Conservation (phyloP, 2,888 invertebrate species). For the Dysmachus trigonus region DNA sequence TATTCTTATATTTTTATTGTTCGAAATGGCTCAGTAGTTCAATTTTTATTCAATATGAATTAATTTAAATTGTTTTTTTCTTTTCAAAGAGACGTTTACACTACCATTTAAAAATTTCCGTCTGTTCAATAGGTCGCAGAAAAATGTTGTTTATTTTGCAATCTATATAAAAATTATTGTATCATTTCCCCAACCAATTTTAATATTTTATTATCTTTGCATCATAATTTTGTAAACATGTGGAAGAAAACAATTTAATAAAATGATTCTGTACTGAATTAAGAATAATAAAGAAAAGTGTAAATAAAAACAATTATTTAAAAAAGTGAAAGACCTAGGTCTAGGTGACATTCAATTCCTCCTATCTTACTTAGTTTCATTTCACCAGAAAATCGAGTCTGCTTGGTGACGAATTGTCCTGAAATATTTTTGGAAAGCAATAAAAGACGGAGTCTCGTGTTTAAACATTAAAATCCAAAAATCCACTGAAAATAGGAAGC, state of each 20-base stretch:
- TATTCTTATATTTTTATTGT: neutral
- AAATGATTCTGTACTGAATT: neutral
- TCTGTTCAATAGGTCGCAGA: too few species aligned
- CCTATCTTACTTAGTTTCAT: neutral
- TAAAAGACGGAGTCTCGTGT: neutral
- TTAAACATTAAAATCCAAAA: neutral
- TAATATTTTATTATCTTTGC: too few species aligned
- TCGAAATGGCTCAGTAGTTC: neutral
- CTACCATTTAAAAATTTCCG: neutral
- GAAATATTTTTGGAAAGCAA: neutral
- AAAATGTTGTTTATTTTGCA: too few species aligned
- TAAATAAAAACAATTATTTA: neutral
- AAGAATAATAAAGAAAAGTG: neutral
- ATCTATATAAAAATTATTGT: neutral
- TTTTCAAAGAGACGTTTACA: neutral
- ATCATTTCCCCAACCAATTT: neutral
- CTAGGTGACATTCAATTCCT: neutral
- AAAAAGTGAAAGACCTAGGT: neutral
- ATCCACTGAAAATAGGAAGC: neutral
- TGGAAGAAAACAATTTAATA: neutral
- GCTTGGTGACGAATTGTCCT: neutral
- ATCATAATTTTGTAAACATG: neutral
- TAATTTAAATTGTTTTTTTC: neutral
- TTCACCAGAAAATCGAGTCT: neutral
- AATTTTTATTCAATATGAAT: neutral